These are phyloP conservation scores for Otolemur crassicaudatus DNA, from an alignment of 2,797 vertebrate species.

Conservation along the genomic window DNA sequence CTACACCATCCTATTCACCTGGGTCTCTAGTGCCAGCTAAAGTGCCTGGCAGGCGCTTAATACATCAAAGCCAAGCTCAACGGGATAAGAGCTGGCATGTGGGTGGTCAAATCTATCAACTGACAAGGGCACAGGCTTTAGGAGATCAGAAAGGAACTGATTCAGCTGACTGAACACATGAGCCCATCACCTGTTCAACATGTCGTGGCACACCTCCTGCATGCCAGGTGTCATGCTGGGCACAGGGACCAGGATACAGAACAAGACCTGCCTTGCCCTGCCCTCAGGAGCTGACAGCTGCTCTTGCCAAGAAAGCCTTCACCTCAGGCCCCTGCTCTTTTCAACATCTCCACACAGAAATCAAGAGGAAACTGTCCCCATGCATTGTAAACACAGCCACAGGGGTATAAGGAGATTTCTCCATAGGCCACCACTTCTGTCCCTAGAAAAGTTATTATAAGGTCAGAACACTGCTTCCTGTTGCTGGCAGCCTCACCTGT, in stretches of 20 bases:
- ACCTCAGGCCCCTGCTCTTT: background rate
- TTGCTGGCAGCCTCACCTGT: background rate
- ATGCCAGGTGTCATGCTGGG: background rate
- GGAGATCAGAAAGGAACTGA: background rate
- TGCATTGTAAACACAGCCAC: background rate
- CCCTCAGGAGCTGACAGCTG: background rate
- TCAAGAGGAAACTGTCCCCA: background rate
- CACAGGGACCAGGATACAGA: accelerated
- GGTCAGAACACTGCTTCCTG: background rate
- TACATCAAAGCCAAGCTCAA: background rate
- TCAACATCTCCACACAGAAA: background rate
- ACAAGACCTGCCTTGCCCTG: background rate
- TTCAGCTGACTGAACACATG: background rate
- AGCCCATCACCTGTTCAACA: background rate
- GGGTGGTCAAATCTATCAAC: background rate
- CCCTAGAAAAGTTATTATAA: background rate
- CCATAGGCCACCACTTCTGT: background rate
- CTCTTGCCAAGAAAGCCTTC: background rate
- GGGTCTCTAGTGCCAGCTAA: background rate
- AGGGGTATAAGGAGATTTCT: background rate
- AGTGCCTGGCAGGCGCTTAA: background rate
- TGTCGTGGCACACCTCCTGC: accelerated
- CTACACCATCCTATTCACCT: background rate
- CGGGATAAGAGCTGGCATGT: too few species aligned
- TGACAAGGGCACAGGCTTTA: background rate